Evolutionary conservation across 2,888 invertebrate genomes (phyloP).

Genomic region (Chelonus formosanus): DNA sequence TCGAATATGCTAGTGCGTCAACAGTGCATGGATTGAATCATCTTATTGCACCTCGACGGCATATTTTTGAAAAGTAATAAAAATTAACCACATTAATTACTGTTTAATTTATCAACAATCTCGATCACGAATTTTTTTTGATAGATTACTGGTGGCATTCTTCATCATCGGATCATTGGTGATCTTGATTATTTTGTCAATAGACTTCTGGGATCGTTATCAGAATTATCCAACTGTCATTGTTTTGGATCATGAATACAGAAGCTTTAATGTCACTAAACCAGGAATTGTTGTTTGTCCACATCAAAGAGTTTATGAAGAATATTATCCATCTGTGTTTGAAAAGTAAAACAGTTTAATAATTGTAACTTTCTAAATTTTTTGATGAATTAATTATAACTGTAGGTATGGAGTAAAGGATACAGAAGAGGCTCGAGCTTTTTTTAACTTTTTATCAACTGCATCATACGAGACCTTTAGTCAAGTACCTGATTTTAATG

Average conservation of each 20-base stretch:
- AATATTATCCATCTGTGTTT: slow-evolving; percentile 56
- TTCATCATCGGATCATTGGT: slow-evolving; percentile 45
- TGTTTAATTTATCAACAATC: too few species aligned
- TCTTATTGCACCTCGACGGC: slow-evolving; percentile 49
- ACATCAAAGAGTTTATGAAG: slow-evolving; percentile 67
- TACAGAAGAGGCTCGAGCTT: slow-evolving; percentile 43
- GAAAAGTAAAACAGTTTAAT: slow-evolving; percentile 28
- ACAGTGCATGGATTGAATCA: slow-evolving; percentile 54
- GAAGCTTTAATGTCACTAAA: slow-evolving; percentile 70
- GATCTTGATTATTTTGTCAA: slow-evolving; percentile 43
- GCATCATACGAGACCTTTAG: slow-evolving; percentile 41
- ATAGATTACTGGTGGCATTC: slow-evolving; percentile 43
- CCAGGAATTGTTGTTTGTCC: slow-evolving; percentile 77
- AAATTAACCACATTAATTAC: not conserved
- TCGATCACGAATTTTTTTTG: too few species aligned
- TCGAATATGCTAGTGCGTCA: slow-evolving; percentile 48
- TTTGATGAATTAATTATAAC: too few species aligned
- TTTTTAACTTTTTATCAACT: slow-evolving; percentile 46
- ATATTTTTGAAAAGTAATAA: slow-evolving; percentile 48
- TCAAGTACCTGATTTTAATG: slow-evolving; percentile 39
- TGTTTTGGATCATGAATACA: slow-evolving; percentile 43
- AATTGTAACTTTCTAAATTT: not conserved
- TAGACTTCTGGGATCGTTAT: slow-evolving; percentile 49
- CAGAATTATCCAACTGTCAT: slow-evolving; percentile 46
- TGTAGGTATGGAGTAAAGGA: slow-evolving; percentile 19